Percentiles rank a stretch among this genome's conserved stretches.
phyloP scores from a whole-genome alignment of 2,888 invertebrate genomes.

The Ferrisia virgata region DNA sequence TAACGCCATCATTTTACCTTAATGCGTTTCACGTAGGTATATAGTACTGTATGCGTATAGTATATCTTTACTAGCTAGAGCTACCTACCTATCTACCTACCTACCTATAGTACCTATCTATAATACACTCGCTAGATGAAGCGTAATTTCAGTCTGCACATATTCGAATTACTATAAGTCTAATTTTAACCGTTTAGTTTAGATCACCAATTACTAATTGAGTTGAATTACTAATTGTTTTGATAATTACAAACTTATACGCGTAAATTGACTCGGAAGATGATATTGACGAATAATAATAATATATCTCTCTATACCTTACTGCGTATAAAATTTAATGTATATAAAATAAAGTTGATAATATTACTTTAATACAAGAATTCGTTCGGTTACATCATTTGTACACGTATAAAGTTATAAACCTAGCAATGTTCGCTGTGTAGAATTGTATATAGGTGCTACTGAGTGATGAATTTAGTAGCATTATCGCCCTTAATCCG shows the following conservation, averaged over 20 bases:
- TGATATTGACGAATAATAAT: background rate
- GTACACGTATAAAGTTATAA: no score
- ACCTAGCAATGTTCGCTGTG: no score
- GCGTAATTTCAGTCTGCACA: background rate
- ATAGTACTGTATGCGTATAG: no score
- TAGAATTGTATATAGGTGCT: background rate
- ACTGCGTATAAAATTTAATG: no score
- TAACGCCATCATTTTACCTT: conserved; percentile 36
- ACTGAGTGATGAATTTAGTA: background rate
- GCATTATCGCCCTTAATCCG: background rate
- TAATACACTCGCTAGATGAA: background rate
- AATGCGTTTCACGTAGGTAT: background rate
- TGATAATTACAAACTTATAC: background rate
- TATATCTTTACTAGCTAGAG: background rate
- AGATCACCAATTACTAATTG: background rate
- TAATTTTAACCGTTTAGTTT: background rate
- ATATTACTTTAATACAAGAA: no score
- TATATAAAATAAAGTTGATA: no score
- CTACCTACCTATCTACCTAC: background rate
- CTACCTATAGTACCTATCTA: background rate
- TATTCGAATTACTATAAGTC: background rate
- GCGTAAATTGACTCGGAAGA: background rate
- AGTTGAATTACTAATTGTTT: background rate
- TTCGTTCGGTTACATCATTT: no score
- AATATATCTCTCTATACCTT: no score